Conservation (phyloP, 37 sponge, comb jelly and placozoan genomes). For the Spongilla lacustris region DNA sequence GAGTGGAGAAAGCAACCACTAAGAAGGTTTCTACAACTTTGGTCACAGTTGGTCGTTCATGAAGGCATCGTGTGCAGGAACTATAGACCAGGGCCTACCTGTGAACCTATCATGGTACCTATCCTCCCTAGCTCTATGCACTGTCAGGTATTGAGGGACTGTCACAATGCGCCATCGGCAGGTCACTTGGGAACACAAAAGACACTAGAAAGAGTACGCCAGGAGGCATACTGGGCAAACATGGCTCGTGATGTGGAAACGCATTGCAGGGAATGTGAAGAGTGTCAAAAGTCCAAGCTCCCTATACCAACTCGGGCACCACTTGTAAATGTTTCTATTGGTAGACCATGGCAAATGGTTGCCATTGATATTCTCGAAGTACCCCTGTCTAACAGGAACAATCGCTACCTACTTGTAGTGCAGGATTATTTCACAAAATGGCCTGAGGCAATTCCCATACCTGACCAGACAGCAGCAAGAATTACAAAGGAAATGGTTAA, state of each 20-base stretch:
- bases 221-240: conserved; percentile 34
- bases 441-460: conserved; percentile 34
- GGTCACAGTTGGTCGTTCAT: conserved; percentile 23
- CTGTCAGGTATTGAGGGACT: not conserved
- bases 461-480: conserved; percentile 7
- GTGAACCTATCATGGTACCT: conserved; percentile 29
- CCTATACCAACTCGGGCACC: conserved; percentile 30
- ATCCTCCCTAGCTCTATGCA: conserved; percentile 10
- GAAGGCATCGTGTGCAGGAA: conserved; percentile 26
- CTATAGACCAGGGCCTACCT: conserved; percentile 20
- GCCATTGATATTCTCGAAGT: conserved; percentile 34
- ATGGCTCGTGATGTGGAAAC: conserved; percentile 30
- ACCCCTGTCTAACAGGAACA: conserved; percentile 18
- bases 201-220: conserved; percentile 42
- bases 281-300: conserved; percentile 31
- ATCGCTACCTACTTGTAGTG: conserved; percentile 27
- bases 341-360: conserved; percentile 40
- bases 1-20: conserved; percentile 17
- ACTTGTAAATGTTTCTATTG: conserved; percentile 13
- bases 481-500: not conserved
- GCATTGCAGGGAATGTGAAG: conserved; percentile 33
- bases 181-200: conserved; percentile 41
- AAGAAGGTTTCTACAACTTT: conserved; percentile 29
- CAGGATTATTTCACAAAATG: conserved; percentile 40
- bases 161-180: conserved; percentile 32